phyloP scores from a whole-genome alignment of 53 echinoderm and acorn worm species.

The Stichopus horrens region DNA sequence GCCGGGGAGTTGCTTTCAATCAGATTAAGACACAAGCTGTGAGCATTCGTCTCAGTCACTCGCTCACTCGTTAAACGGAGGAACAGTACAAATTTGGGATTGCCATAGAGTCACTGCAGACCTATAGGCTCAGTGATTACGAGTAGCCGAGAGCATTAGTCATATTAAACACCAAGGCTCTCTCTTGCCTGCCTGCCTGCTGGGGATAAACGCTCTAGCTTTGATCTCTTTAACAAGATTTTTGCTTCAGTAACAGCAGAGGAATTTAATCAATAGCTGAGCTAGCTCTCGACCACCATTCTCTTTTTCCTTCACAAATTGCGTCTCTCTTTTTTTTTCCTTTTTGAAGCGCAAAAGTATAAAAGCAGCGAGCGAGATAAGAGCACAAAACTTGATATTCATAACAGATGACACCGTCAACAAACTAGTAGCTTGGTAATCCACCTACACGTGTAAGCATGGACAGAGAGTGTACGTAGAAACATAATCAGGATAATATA shows the following conservation, averaged over 20 bases:
- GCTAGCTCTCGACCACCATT: neutral
- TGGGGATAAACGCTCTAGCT: neutral
- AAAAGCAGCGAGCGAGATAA: neutral
- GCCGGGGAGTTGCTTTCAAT: conserved; percentile 40
- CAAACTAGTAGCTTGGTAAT: neutral
- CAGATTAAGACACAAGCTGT: conserved; percentile 28
- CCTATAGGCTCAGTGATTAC: conserved; percentile 22
- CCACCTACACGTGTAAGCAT: neutral
- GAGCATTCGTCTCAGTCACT: conserved; percentile 4
- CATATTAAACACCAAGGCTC: conserved; percentile 21
- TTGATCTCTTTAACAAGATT: conserved; percentile 16
- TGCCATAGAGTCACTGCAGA: neutral
- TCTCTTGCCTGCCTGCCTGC: neutral
- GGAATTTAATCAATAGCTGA: conserved; percentile 11
- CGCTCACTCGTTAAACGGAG: conserved; percentile 1
- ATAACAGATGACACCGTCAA: neutral
- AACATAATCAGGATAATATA: too few species aligned
- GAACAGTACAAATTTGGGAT: neutral
- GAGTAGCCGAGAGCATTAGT: conserved; percentile 23
- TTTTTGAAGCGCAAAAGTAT: neutral
- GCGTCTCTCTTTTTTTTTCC: neutral
- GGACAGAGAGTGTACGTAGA: too few species aligned
- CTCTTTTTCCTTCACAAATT: neutral
- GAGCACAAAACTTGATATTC: neutral
- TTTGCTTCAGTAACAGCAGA: conserved; percentile 9